Conservation (phyloP, 30 jellyfish, hydroid and myxozoan genomes). For the Chrysaora quinquecirrha region DNA sequence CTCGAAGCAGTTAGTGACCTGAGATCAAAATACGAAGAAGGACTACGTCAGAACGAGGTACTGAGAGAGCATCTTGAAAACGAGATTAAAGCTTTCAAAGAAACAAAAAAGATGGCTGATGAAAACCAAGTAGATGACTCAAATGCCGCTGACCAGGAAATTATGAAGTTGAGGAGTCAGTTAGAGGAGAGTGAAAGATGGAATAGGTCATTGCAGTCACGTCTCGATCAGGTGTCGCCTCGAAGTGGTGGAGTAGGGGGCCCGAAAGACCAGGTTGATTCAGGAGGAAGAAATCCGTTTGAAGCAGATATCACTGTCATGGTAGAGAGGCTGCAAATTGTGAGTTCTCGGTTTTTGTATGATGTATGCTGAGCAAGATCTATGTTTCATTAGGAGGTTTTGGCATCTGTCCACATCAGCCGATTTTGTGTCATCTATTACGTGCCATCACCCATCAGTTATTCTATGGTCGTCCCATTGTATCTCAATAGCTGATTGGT, state of each 20-base stretch:
- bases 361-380: too few relatives aligned
- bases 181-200: slow-evolving; percentile 71
- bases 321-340: background rate
- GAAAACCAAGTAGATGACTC: slow-evolving; percentile 13
- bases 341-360: too few relatives aligned
- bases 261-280: background rate
- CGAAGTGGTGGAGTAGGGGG: slow-evolving; percentile 59
- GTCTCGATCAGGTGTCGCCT: slow-evolving; percentile 57
- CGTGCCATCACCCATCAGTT: too few relatives aligned
- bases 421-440: too few relatives aligned
- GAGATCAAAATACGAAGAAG: slow-evolving; percentile 67
- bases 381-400: too few relatives aligned
- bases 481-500: too few relatives aligned
- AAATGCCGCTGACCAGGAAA: slow-evolving; percentile 4
- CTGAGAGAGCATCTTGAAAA: slow-evolving; percentile 66
- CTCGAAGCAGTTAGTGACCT: slow-evolving; percentile 52
- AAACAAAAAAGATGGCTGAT: background rate
- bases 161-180: slow-evolving; percentile 5
- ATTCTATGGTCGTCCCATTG: too few relatives aligned
- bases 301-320: background rate
- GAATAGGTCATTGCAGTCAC: slow-evolving; percentile 62
- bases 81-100: slow-evolving; percentile 23
- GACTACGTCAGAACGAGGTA: slow-evolving; percentile 75
- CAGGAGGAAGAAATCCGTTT: background rate
- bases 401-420: too few relatives aligned